These are phyloP conservation scores for Gopherus evgoodei DNA, from an alignment of 2,113 vertebrate species.

Conservation along the genomic window DNA sequence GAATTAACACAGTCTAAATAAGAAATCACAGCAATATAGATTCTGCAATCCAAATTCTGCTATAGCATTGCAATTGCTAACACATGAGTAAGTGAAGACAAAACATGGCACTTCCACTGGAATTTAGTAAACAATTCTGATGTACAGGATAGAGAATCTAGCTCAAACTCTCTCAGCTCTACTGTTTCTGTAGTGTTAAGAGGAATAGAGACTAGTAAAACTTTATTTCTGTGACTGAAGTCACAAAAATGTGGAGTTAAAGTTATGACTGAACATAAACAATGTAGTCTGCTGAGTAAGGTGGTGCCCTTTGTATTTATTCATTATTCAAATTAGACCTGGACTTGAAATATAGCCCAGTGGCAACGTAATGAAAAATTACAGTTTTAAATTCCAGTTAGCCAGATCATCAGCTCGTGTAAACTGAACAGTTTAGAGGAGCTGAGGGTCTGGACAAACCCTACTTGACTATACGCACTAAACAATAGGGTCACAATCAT, in stretches of 20 bases:
- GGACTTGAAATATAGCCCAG: neutral
- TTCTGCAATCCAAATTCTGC: neutral
- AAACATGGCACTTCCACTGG: neutral
- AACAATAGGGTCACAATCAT: neutral
- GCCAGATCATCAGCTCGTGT: neutral
- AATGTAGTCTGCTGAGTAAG: neutral
- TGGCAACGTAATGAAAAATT: neutral
- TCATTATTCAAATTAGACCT: neutral
- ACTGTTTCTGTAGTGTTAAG: neutral
- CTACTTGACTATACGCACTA: neutral
- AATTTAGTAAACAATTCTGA: neutral
- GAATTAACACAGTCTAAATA: neutral
- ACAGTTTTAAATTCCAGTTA: neutral
- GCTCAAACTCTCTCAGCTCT: neutral
- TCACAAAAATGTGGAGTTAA: neutral
- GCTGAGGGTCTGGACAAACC: neutral
- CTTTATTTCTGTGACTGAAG: neutral
- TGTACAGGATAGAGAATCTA: neutral
- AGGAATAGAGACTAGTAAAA: neutral
- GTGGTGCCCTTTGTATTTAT: neutral
- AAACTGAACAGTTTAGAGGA: neutral
- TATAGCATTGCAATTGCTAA: neutral
- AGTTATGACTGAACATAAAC: neutral
- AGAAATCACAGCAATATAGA: neutral
- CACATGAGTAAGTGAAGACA: neutral